phyloP scores from a whole-genome alignment of 2,113 vertebrate genomes.

The Psilopogon haemacephalus region DNA sequence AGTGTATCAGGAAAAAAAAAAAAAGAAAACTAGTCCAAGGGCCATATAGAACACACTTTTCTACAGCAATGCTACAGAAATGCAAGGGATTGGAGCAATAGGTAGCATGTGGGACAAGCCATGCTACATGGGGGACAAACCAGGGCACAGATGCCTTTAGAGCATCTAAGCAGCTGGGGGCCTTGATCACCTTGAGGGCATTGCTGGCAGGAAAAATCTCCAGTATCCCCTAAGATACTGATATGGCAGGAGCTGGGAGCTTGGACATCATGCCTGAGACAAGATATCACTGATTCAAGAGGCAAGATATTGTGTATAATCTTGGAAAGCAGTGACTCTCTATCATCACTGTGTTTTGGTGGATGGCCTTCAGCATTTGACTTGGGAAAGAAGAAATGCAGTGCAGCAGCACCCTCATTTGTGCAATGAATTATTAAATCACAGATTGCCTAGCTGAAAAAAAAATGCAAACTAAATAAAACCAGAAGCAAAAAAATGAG shows the following conservation, averaged over 20 bases:
- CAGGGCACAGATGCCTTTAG: fast-evolving
- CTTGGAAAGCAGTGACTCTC: neutral
- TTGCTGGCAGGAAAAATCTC: neutral
- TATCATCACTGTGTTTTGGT: neutral
- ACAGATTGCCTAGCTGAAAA: neutral
- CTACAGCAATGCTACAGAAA: neutral
- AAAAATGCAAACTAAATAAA: neutral
- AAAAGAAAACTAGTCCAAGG: neutral
- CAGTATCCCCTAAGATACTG: fast-evolving
- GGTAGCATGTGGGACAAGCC: neutral
- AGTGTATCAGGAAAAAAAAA: neutral
- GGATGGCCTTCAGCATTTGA: neutral
- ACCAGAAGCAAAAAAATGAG: neutral
- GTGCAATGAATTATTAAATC: neutral
- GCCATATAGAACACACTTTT: neutral
- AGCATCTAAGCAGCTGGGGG: neutral
- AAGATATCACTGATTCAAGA: neutral
- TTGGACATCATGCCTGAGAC: neutral
- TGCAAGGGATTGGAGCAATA: neutral
- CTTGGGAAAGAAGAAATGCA: neutral
- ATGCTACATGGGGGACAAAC: neutral
- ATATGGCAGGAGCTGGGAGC: fast-evolving
- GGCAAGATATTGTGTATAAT: neutral
- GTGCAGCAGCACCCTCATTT: neutral
- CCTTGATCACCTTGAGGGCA: neutral